These are phyloP conservation scores for Callipepla californica DNA, from an alignment of 2,113 vertebrate species.

Conservation along the genomic window DNA sequence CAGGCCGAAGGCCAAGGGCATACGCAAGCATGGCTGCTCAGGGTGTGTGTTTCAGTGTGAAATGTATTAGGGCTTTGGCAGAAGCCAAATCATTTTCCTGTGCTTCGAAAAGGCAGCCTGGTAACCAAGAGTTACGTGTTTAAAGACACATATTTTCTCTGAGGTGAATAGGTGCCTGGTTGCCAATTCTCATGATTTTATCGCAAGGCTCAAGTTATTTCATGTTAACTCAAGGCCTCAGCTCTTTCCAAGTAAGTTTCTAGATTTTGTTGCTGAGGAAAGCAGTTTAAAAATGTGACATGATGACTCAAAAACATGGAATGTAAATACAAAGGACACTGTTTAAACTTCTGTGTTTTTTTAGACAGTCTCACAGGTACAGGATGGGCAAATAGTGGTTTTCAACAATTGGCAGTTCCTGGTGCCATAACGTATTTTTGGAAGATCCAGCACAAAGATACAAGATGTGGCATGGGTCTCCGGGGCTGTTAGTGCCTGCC, in stretches of 20 bases:
- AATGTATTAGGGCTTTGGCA: neutral
- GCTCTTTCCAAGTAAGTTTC: constrained; percentile 10
- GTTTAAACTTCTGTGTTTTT: neutral
- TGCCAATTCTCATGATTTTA: constrained; percentile 64
- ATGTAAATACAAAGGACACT: neutral
- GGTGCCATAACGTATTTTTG: neutral
- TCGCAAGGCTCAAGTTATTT: constrained; percentile 50
- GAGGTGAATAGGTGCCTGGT: neutral
- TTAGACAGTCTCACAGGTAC: neutral
- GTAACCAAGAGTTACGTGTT: neutral
- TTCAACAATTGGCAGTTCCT: constrained; percentile 1
- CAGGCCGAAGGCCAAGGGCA: neutral
- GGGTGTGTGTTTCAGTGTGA: accelerated
- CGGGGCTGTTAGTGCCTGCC: neutral
- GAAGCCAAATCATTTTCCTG: neutral
- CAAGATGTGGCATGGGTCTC: constrained; percentile 7
- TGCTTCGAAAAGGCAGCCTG: neutral
- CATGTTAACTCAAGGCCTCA: constrained; percentile 27
- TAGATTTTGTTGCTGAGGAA: neutral
- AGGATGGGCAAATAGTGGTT: neutral
- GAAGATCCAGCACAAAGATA: constrained; percentile 26
- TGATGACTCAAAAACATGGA: neutral
- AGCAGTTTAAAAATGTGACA: neutral
- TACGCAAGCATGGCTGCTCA: neutral
- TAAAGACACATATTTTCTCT: constrained; percentile 4